Percentiles rank a stretch among this genome's conserved stretches.
Evolutionary conservation across 2,113 vertebrate genomes (phyloP).

Genomic region (Poeciliopsis occidentalis): DNA sequence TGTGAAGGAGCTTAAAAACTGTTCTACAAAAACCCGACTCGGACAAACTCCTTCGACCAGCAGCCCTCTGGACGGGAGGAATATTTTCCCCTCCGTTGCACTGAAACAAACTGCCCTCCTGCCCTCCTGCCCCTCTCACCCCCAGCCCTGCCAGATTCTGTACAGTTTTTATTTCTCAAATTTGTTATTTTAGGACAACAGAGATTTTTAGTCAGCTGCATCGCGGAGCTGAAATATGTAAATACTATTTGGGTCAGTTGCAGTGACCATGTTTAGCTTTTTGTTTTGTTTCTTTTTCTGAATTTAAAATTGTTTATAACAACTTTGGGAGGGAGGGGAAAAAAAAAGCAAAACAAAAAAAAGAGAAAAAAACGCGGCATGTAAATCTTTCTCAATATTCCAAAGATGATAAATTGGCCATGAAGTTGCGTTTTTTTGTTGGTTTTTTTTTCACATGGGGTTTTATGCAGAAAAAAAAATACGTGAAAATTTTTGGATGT

Average conservation of each 20-base stretch:
- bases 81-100: conserved; percentile 56
- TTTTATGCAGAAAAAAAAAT: conserved; percentile 50
- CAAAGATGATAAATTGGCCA: conserved; percentile 80
- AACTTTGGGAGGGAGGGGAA: conserved; percentile 63
- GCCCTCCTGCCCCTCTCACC: conserved; percentile 63
- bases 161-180: conserved; percentile 81
- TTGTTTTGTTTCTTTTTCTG: conserved; percentile 41
- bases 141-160: conserved; percentile 69
- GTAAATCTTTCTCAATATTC: conserved; percentile 81
- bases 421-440: conserved; percentile 53
- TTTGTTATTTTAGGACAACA: conserved; percentile 82
- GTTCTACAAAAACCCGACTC: conserved; percentile 25
- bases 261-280: conserved; percentile 88
- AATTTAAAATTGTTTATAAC: conserved; percentile 86
- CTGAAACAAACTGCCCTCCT: conserved; percentile 53
- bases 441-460: conserved; percentile 41
- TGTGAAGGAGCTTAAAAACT: conserved; percentile 53
- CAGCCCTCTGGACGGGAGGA: conserved; percentile 67
- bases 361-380: conserved; percentile 57
- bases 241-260: conserved; percentile 92
- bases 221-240: conserved; percentile 85
- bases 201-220: conserved; percentile 82
- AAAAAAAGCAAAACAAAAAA: conserved; percentile 47
- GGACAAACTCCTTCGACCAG: conserved; percentile 64
- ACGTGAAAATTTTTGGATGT: conserved; percentile 12